Percentiles rank a stretch among this genome's conserved stretches.
These are phyloP conservation scores for Frieseomelitta varia DNA, from an alignment of 1,140 invertebrate species.

Conservation along the genomic window DNA sequence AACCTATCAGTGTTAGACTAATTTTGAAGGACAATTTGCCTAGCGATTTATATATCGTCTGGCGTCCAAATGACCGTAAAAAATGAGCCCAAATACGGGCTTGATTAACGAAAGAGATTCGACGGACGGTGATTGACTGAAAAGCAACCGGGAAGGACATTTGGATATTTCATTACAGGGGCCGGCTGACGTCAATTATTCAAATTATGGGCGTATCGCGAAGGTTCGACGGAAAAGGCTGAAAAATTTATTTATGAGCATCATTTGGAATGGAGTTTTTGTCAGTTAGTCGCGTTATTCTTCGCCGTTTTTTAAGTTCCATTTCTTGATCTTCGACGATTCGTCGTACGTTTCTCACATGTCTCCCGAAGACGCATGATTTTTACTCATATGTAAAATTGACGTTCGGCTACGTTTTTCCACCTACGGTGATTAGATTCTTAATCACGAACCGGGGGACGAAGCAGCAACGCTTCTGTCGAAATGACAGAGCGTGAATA, in stretches of 20 bases:
- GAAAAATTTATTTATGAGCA: slow-evolving; percentile 38
- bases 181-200: slow-evolving; percentile 60
- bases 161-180: slow-evolving; percentile 60
- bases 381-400: neutral
- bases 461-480: too few relatives aligned
- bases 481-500: neutral
- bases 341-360: neutral
- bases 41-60: slow-evolving; percentile 62
- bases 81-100: slow-evolving; percentile 62
- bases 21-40: slow-evolving; percentile 22
- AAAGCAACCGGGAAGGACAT: slow-evolving; percentile 54
- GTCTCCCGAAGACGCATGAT: neutral
- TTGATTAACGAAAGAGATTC: slow-evolving; percentile 64
- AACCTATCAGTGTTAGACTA: slow-evolving; percentile 42
- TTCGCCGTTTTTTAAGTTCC: neutral
- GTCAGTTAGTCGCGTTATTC: slow-evolving; percentile 50
- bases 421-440: neutral
- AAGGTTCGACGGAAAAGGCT: slow-evolving; percentile 27
- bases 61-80: slow-evolving; percentile 56
- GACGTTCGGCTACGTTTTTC: neutral
- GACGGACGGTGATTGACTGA: slow-evolving; percentile 57
- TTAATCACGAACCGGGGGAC: neutral
- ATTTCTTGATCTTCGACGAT: neutral
- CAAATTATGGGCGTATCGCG: slow-evolving; percentile 53
- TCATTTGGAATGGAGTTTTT: slow-evolving; percentile 55